These are phyloP conservation scores for Nomia melanderi DNA, from an alignment of 1,140 invertebrate genomes.

Conservation along the genomic window DNA sequence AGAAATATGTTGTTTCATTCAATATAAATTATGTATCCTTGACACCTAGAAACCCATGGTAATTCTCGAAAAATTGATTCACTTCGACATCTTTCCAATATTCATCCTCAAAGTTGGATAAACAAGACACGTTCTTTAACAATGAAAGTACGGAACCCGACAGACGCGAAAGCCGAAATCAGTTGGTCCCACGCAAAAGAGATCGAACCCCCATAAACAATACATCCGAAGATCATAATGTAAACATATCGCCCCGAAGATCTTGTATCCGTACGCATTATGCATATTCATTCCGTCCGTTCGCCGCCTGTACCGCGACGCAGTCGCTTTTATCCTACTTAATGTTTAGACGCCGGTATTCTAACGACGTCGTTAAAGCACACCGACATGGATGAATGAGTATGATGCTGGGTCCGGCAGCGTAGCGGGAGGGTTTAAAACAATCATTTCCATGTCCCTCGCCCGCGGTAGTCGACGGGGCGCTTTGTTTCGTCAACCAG, in stretches of 20 bases:
- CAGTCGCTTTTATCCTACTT: constrained; percentile 34
- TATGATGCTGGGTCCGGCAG: constrained; percentile 41
- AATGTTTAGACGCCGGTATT: constrained; percentile 32
- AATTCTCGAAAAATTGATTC: too few species aligned
- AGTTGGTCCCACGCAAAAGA: not conserved
- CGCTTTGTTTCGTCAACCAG: constrained; percentile 66
- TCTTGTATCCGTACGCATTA: not conserved
- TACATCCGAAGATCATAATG: too few species aligned
- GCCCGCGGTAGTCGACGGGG: constrained; percentile 37
- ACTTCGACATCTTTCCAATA: too few species aligned
- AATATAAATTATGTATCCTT: too few species aligned
- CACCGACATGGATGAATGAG: constrained; percentile 43
- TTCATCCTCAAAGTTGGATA: too few species aligned
- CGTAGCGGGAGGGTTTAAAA: constrained; percentile 43
- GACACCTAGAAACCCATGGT: too few species aligned
- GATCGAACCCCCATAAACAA: not conserved
- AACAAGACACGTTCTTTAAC: too few species aligned
- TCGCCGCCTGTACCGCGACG: constrained; percentile 5
- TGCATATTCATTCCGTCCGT: constrained; percentile 13
- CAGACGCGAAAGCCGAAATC: too few species aligned
- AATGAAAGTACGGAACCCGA: too few species aligned
- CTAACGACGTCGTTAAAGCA: constrained; percentile 61
- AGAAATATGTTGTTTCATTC: too few species aligned
- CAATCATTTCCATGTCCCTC: constrained; percentile 44
- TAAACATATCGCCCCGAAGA: not conserved